phyloP scores from a whole-genome alignment of 2,797 vertebrate genomes.

The Mionectes olivaceus region DNA sequence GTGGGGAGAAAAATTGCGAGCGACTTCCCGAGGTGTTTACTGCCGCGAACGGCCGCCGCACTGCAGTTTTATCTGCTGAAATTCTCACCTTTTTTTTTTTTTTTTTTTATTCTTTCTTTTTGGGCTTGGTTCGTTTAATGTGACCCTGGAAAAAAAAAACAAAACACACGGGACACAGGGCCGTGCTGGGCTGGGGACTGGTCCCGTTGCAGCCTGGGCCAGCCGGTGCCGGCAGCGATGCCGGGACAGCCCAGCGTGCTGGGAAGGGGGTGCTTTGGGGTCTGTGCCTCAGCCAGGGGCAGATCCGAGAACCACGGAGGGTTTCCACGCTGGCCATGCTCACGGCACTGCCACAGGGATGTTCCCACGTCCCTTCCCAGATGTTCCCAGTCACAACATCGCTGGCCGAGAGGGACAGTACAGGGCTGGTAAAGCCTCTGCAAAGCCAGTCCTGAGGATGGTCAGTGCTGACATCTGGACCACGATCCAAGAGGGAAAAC shows the following conservation, averaged over 20 bases:
- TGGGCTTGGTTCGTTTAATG: accelerated
- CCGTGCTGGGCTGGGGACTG: not conserved
- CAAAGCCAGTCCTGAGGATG: not conserved
- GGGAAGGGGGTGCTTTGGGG: not conserved
- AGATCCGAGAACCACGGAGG: accelerated
- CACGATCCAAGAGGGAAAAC: not conserved
- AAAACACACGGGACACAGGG: accelerated
- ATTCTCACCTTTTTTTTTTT: conserved; percentile 33
- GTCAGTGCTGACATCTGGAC: not conserved
- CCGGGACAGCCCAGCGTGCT: accelerated
- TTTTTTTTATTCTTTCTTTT: not conserved
- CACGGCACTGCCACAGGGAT: accelerated
- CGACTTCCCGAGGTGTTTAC: conserved; percentile 77
- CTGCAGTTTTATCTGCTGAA: conserved; percentile 26
- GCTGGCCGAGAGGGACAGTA: accelerated
- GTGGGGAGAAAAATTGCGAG: conserved; percentile 60
- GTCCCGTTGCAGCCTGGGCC: accelerated
- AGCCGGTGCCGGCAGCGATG: accelerated
- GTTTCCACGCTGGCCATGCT: not conserved
- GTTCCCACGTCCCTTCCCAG: not conserved
- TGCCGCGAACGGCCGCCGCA: conserved; percentile 70
- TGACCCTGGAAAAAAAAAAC: not conserved
- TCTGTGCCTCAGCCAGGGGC: not conserved
- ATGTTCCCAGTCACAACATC: not conserved
- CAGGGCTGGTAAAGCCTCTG: not conserved